Evolutionary conservation across 1,140 invertebrate species (phyloP).

Genomic region (Centruroides sculpturatus): DNA sequence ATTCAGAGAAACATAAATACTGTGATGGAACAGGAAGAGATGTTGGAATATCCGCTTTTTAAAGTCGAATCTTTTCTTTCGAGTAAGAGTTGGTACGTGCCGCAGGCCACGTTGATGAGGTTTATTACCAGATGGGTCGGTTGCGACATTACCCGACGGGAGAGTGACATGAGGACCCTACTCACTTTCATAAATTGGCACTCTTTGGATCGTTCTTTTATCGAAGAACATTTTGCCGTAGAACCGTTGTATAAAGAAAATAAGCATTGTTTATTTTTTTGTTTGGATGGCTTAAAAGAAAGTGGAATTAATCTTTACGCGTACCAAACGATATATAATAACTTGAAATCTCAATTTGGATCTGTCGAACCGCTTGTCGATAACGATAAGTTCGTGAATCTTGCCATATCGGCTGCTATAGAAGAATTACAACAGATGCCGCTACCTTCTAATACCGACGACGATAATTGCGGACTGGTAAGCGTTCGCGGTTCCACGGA

Average conservation of each 20-base stretch:
- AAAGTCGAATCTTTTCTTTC: conserved; percentile 28
- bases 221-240: conserved; percentile 36
- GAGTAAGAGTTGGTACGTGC: conserved; percentile 21
- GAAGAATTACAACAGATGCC: conserved; percentile 23
- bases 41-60: conserved; percentile 26
- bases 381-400: conserved; percentile 28
- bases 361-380: conserved; percentile 22
- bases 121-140: conserved; percentile 40
- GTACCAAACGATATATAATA: conserved; percentile 35
- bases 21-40: conserved; percentile 31
- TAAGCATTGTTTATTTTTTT: conserved; percentile 36
- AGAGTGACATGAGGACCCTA: conserved; percentile 36
- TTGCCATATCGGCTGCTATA: conserved; percentile 30
- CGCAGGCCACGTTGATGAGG: conserved; percentile 24
- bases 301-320: conserved; percentile 38
- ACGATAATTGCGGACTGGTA: conserved; percentile 2
- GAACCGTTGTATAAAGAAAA: conserved; percentile 35
- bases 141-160: conserved; percentile 31
- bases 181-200: conserved; percentile 35
- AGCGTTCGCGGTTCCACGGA: not conserved
- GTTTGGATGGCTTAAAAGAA: conserved; percentile 41
- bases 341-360: conserved; percentile 34
- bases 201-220: conserved; percentile 29
- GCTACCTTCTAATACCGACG: not conserved
- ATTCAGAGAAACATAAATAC: conserved; percentile 36